These are phyloP conservation scores for Catharus bicknelli DNA, from an alignment of 2,113 vertebrate genomes.

Conservation along the genomic window DNA sequence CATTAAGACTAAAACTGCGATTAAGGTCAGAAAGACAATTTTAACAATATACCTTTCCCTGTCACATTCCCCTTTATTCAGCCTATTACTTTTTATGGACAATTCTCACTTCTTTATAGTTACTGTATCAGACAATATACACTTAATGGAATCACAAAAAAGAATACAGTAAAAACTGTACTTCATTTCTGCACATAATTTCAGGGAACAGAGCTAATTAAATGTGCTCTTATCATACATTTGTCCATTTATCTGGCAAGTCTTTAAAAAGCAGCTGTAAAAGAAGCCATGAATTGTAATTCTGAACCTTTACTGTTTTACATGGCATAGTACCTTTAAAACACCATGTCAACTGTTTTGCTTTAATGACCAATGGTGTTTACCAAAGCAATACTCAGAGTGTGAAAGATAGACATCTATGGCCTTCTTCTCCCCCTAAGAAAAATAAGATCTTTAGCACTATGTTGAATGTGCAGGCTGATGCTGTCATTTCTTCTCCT, in stretches of 20 bases:
- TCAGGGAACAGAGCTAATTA: constrained; percentile 50
- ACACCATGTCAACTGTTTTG: neutral
- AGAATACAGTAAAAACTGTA: constrained; percentile 35
- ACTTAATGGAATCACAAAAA: constrained; percentile 28
- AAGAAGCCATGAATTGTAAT: neutral
- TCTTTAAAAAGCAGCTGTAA: constrained; percentile 35
- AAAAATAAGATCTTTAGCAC: neutral
- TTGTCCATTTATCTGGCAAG: constrained; percentile 30
- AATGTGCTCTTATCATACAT: constrained; percentile 34
- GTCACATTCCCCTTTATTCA: constrained; percentile 45
- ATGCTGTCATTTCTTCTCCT: neutral
- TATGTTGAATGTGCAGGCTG: neutral
- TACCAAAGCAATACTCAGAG: neutral
- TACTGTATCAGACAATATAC: constrained; percentile 30
- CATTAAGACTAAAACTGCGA: neutral
- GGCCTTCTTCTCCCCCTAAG: neutral
- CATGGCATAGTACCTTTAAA: neutral
- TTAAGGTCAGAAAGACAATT: constrained; percentile 37
- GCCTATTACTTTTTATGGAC: constrained; percentile 59
- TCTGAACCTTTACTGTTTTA: neutral
- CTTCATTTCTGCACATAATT: constrained; percentile 54
- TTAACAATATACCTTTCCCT: constrained; percentile 17
- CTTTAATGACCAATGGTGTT: neutral
- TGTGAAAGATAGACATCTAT: neutral
- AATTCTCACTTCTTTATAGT: constrained; percentile 50